phyloP scores from a whole-genome alignment of 2,888 invertebrate species.

The Prenolepis imparis region DNA sequence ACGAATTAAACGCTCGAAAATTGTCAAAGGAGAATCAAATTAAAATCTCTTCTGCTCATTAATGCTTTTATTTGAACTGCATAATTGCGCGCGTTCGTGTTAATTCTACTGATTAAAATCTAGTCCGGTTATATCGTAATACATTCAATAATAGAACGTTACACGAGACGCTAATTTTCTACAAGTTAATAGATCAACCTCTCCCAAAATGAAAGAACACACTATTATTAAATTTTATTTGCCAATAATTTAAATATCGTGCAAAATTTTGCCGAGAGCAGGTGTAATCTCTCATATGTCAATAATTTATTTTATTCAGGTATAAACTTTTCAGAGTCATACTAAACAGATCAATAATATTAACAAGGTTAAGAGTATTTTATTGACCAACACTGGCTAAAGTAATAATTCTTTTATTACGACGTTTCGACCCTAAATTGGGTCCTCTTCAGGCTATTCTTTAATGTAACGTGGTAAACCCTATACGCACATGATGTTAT shows the following conservation, averaged over 20 bases:
- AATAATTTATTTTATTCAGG: neutral
- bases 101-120: constrained; percentile 33
- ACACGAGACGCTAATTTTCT: constrained; percentile 26
- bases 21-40: constrained; percentile 37
- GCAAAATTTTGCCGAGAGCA: neutral
- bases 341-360: neutral
- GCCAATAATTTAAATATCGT: neutral
- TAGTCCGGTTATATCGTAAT: neutral
- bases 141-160: neutral
- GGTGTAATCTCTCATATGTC: neutral
- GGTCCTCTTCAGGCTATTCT: too few species aligned
- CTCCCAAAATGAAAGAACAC: neutral
- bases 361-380: too few species aligned
- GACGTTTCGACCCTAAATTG: too few species aligned
- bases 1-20: constrained; percentile 22
- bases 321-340: neutral
- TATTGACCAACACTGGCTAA: too few species aligned
- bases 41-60: constrained; percentile 31
- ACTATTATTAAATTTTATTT: constrained; percentile 26
- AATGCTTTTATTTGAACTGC: constrained; percentile 31
- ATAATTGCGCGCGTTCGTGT: neutral
- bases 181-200: constrained; percentile 11
- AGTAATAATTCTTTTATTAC: too few species aligned
- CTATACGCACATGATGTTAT: too few species aligned
- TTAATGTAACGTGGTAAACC: too few species aligned